phyloP scores from a whole-genome alignment of 2,113 vertebrate species.

The Formicarius rufipectus region DNA sequence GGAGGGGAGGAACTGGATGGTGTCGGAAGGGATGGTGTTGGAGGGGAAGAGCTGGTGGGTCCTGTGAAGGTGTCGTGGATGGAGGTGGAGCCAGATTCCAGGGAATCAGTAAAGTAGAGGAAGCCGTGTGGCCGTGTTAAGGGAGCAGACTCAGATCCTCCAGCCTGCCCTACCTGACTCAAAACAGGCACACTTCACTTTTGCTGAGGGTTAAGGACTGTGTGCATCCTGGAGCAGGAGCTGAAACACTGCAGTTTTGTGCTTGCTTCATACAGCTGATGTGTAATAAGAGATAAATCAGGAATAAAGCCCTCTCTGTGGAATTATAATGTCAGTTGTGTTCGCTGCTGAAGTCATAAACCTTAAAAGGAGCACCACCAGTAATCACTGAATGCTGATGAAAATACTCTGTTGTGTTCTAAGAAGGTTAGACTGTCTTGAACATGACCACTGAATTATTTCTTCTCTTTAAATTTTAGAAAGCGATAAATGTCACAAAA shows the following conservation, averaged over 20 bases:
- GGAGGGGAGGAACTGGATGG: too few relatives aligned
- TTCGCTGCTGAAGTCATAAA: not conserved
- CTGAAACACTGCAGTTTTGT: not conserved
- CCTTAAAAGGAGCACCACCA: not conserved
- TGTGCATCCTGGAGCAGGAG: not conserved
- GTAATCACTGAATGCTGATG: not conserved
- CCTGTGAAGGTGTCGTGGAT: not conserved
- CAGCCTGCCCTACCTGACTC: not conserved
- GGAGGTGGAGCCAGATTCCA: not conserved
- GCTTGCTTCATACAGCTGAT: not conserved
- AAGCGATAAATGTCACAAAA: not conserved
- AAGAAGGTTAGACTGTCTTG: not conserved
- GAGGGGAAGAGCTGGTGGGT: not conserved
- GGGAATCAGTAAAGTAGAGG: not conserved
- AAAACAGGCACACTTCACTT: too few relatives aligned
- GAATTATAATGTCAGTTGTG: not conserved
- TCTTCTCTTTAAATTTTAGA: not conserved
- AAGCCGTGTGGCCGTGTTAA: not conserved
- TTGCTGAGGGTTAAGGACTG: not conserved
- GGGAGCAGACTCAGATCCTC: not conserved
- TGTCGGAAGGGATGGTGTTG: not conserved
- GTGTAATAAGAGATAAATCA: not conserved
- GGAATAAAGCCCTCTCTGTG: not conserved
- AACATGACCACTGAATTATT: not conserved
- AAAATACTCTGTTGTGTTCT: not conserved